Evolutionary conservation across 2,888 invertebrate species (phyloP).

Genomic region (Tachina fera): DNA sequence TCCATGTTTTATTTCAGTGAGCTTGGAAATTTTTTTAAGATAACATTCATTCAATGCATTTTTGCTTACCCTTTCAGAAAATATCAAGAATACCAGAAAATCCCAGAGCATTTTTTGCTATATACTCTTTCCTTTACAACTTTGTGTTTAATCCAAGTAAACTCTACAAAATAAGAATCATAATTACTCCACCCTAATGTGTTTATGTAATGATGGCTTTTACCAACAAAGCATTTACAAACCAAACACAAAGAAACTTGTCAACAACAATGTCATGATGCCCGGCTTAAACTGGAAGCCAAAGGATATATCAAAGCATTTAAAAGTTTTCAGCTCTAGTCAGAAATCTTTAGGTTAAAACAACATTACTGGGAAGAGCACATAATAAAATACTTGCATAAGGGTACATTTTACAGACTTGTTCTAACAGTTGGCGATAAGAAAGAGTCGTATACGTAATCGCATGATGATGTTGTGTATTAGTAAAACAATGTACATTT

Average conservation of each 20-base stretch:
- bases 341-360: conserved; percentile 37
- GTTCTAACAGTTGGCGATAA: conserved; percentile 4
- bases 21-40: too few relatives aligned
- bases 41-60: too few relatives aligned
- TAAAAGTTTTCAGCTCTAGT: conserved; percentile 53
- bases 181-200: background rate
- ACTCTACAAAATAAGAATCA: background rate
- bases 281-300: conserved; percentile 46
- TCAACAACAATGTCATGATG: conserved; percentile 55
- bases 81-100: too few relatives aligned
- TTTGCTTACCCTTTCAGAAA: too few relatives aligned
- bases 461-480: conserved; percentile 31
- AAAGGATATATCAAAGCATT: conserved; percentile 63
- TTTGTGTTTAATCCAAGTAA: too few relatives aligned
- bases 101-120: too few relatives aligned
- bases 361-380: background rate
- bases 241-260: conserved; percentile 28
- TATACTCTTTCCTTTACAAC: too few relatives aligned
- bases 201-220: background rate
- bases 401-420: conserved; percentile 23
- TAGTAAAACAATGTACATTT: conserved; percentile 46
- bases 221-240: conserved; percentile 42
- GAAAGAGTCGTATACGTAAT: background rate
- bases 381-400: conserved; percentile 2
- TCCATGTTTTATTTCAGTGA: too few relatives aligned